Conservation (phyloP, 2,113 vertebrate genomes). For the Chionodraco myersi region DNA sequence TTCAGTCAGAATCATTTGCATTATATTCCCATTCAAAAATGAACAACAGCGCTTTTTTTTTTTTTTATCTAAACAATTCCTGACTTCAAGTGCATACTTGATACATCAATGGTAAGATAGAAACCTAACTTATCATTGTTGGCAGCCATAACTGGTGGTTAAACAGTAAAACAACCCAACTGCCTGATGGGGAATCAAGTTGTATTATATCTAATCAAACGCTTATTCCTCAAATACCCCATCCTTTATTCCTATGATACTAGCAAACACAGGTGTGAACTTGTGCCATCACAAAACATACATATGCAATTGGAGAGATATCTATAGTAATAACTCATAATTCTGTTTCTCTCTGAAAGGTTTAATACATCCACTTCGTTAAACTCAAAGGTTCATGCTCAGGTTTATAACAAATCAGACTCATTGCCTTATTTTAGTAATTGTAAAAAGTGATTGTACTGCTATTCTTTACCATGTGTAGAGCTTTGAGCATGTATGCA, state of each 20-base stretch:
- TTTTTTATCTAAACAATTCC: too few relatives aligned
- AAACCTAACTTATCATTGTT: neutral
- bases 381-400: neutral
- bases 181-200: neutral
- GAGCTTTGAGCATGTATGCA: neutral
- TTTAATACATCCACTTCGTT: neutral
- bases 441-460: too few relatives aligned
- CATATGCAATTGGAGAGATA: neutral
- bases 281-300: neutral
- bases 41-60: neutral
- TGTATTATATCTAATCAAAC: neutral
- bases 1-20: neutral
- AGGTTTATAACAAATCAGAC: neutral
- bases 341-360: neutral
- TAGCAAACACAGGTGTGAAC: neutral
- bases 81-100: neutral
- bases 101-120: too few relatives aligned
- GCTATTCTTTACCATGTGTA: neutral
- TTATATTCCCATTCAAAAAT: neutral
- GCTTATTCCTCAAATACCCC: neutral
- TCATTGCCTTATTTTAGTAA: neutral
- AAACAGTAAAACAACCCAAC: neutral
- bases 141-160: neutral
- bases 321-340: neutral
- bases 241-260: neutral